Conservation (phyloP, 2,888 invertebrate genomes). For the Drosophila mulleri region DNA sequence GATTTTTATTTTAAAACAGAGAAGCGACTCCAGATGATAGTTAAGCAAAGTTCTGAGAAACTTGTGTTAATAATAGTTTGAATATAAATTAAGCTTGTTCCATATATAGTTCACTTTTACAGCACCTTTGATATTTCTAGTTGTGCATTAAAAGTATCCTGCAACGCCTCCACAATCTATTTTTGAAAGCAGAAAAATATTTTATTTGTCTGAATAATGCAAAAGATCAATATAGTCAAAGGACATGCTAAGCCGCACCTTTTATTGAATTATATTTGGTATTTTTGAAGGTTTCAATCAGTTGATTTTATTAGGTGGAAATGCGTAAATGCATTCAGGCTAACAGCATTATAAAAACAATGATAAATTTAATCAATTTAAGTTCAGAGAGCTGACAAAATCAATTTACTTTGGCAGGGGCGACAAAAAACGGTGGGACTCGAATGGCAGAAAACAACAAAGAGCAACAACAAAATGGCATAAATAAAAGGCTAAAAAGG, state of each 20-base stretch:
- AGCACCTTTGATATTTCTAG: neutral
- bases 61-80: neutral
- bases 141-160: neutral
- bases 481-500: conserved; percentile 49
- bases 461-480: conserved; percentile 35
- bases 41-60: neutral
- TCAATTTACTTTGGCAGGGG: conserved; percentile 53
- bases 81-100: neutral
- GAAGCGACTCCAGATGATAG: neutral
- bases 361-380: conserved; percentile 65
- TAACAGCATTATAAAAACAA: conserved; percentile 51
- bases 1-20: conserved; percentile 9
- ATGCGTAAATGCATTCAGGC: conserved; percentile 30
- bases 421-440: conserved; percentile 43
- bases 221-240: neutral
- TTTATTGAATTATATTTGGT: neutral
- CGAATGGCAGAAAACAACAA: conserved; percentile 18
- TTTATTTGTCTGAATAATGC: neutral
- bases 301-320: conserved; percentile 44
- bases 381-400: conserved; percentile 61
- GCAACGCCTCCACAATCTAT: neutral
- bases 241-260: neutral
- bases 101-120: neutral
- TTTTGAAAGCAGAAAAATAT: neutral
- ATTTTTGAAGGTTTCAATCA: neutral